phyloP scores from a whole-genome alignment of 2,113 vertebrate species.

The Pterocles gutturalis region DNA sequence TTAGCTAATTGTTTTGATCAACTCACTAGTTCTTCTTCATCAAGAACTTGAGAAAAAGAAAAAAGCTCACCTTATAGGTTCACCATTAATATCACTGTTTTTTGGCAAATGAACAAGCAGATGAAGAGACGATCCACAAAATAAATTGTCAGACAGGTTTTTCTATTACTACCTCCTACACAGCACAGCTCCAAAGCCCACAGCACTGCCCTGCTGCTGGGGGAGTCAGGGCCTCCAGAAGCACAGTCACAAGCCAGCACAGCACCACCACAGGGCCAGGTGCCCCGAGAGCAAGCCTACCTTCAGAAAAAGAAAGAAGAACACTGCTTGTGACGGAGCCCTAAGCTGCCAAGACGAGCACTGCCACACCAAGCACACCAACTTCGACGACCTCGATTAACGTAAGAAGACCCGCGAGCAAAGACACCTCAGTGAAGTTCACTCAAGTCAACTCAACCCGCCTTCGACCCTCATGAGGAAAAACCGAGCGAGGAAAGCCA shows the following conservation, averaged over 20 bases:
- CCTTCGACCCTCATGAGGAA: rapidly evolving
- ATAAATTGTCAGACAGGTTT: background rate
- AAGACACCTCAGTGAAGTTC: rapidly evolving
- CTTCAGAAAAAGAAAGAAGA: too few relatives aligned
- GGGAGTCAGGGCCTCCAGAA: background rate
- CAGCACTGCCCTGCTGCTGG: too few relatives aligned
- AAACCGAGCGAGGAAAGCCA: rapidly evolving
- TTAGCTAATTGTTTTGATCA: background rate
- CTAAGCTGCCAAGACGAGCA: background rate
- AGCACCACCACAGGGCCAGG: background rate
- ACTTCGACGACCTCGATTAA: rapidly evolving
- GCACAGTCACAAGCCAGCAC: background rate
- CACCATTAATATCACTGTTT: background rate
- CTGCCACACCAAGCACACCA: rapidly evolving
- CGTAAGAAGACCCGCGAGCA: rapidly evolving
- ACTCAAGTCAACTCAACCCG: rapidly evolving
- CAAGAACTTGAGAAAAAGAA: background rate
- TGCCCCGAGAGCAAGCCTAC: background rate
- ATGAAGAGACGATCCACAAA: background rate
- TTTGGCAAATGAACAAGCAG: background rate
- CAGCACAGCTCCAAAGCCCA: background rate
- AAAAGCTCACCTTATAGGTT: background rate
- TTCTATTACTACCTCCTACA: background rate
- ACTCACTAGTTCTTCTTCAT: background rate
- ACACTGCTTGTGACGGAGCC: background rate